Evolutionary conservation across 2,888 invertebrate genomes (phyloP), one percentile per base, ranked within the genome.

Genomic region (Notodonta dromedarius): DNA sequence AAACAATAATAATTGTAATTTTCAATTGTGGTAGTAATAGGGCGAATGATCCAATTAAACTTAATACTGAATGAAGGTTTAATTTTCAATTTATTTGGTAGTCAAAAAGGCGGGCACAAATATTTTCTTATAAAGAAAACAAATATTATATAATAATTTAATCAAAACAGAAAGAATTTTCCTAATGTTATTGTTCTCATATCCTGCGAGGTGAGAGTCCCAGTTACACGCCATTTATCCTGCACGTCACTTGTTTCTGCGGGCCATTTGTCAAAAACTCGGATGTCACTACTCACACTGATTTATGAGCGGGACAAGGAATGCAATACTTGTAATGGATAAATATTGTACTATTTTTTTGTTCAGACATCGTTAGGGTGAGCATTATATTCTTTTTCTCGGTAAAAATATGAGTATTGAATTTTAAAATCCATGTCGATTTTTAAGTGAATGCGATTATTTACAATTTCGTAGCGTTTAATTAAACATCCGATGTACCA

Each of bases 261-360:
- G 81, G 76, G 84, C 86, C 90, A 91, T 93, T 93, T 92, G 92
- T 93, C 92, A 92, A 89, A 90, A 88, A 83, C 89, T 85, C 87
- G 86, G 88, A 87, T 91, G 92, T 91, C 91, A 87, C 80, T 86
- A 76, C 83, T 82, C 80, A 70, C 78, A 69, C 85, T 92, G 92
- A 93, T 93, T 92, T 92, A 92, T 92, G 82, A 78, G 77, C 70
- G 65, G 69, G 74, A 54, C 14, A 8, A 71, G 77, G 76, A 88
- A 85, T 85, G 85, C 88, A 92, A 93, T 92, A 86, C 87, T 83
- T 87, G 86, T 92, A 92, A 93, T 92, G 92, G 91, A 91, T 90
- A 91, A 90, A 91, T 91, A 91, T 90, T 90, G 88, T 89, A 85
- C 83, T 82, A 83, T 86, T 87, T 56, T 88, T 88, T 89, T 84